Percentiles rank a stretch among this genome's conserved stretches.
Evolutionary conservation across 1,140 invertebrate genomes (phyloP).

Genomic region (Mamestra configurata): DNA sequence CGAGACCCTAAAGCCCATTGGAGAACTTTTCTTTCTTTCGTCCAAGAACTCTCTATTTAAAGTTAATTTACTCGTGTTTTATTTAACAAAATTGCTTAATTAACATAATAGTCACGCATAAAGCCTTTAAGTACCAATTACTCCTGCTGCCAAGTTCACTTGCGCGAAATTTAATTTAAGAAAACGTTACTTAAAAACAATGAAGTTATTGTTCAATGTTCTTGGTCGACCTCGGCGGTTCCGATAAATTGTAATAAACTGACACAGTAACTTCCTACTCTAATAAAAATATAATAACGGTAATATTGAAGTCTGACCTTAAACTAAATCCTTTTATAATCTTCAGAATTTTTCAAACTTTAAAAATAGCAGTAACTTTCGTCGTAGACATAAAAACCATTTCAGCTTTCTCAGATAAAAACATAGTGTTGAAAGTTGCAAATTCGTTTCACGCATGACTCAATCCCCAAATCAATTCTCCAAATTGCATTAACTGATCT

Average conservation of each 20-base stretch:
- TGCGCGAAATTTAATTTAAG: conserved; percentile 37
- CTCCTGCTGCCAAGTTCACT: conserved; percentile 32
- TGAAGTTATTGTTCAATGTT: conserved; percentile 38
- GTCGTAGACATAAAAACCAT: neutral
- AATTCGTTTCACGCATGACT: conserved; percentile 24
- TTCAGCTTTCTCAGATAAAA: neutral
- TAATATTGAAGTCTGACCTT: neutral
- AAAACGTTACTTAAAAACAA: conserved; percentile 17
- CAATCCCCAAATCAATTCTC: neutral
- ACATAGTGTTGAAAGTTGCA: conserved; percentile 17
- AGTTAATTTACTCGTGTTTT: conserved; percentile 34
- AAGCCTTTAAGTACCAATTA: conserved; percentile 39
- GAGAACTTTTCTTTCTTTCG: neutral
- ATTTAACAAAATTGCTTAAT: conserved; percentile 31
- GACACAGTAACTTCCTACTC: conserved; percentile 30
- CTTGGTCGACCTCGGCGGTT: conserved; percentile 26
- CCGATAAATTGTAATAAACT: conserved; percentile 22
- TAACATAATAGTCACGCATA: conserved; percentile 33
- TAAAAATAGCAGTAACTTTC: conserved; percentile 7
- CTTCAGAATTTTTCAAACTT: neutral
- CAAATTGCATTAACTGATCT: conserved; percentile 21
- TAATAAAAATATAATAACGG: neutral
- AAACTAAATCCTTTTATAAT: conserved; percentile 11
- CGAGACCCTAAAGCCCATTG: neutral
- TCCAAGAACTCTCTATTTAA: neutral